Conservation (phyloP, 2,113 vertebrate species). For the zebrafish (Danio rerio) region GRCz12tu NC_133186.1:25073501-25074000, state of each 20-base stretch:
- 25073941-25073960: no score
- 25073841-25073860: no score
- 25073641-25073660: slow-evolving; percentile 89
- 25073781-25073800: slow-evolving; percentile 81
- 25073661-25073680: slow-evolving; percentile 94
- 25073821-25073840: no score
- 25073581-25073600: slow-evolving; percentile 93
- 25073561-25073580: slow-evolving; percentile 93
- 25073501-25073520: background rate
- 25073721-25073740: slow-evolving; percentile 92
- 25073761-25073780: slow-evolving; percentile 85
- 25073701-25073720: slow-evolving; percentile 92
- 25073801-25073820: background rate
- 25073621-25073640: slow-evolving; percentile 86
- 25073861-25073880: no score
- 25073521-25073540: background rate
- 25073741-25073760: slow-evolving; percentile 80
- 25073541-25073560: slow-evolving; percentile 76
- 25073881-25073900: no score
- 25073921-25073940: no score
- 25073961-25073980: no score
- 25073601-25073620: slow-evolving; percentile 88
- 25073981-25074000: no score
- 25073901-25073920: no score
- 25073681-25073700: slow-evolving; percentile 92